phyloP scores from a whole-genome alignment of 2,797 vertebrate species.

The Gorsachius magnificus region DNA sequence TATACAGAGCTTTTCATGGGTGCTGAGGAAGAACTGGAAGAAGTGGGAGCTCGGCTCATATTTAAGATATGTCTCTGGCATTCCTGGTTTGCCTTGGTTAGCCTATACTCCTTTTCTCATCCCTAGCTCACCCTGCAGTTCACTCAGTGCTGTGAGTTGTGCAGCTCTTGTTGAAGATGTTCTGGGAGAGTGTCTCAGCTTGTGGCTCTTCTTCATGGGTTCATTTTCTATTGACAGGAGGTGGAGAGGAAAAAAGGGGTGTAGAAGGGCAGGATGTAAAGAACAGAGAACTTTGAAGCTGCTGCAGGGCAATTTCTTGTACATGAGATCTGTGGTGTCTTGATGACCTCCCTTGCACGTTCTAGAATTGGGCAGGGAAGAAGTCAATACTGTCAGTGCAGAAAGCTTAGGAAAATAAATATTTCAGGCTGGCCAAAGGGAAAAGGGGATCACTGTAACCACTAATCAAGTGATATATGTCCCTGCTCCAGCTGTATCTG shows the following conservation, averaged over 20 bases:
- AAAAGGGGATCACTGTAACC: not conserved
- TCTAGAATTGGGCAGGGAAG: not conserved
- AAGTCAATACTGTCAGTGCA: not conserved
- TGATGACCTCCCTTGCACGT: not conserved
- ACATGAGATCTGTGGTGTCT: accelerated
- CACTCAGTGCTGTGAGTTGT: not conserved
- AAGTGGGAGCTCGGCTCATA: not conserved
- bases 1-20: not conserved
- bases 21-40: not conserved
- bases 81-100: not conserved
- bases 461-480: not conserved
- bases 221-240: not conserved
- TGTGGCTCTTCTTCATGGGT: not conserved
- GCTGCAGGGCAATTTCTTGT: not conserved
- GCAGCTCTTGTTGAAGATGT: not conserved
- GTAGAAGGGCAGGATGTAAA: not conserved
- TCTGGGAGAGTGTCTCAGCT: not conserved
- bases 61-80: not conserved
- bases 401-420: not conserved
- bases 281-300: not conserved
- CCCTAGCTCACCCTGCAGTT: not conserved
- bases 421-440: not conserved
- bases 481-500: accelerated
- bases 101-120: not conserved
- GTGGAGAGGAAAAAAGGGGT: accelerated